A percentile compares a stretch with the other conserved stretches of the same genome.
Conservation (phyloP, 1,140 invertebrate genomes). For the Charaxes varanes region DNA sequence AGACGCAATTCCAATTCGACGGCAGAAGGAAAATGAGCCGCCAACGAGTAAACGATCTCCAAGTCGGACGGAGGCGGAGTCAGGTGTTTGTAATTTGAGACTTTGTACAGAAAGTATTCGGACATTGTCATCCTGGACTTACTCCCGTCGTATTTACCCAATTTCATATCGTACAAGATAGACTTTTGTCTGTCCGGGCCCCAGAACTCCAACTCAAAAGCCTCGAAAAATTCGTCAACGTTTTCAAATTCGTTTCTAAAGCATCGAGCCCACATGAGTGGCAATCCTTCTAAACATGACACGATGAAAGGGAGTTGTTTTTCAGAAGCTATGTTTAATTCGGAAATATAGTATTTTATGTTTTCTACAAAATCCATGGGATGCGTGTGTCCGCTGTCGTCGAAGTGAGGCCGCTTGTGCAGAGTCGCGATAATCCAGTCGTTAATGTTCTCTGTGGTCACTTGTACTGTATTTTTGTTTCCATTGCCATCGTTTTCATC, state of each 20-base stretch:
- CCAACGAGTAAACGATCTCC: constrained; percentile 64
- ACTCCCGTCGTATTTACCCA: constrained; percentile 57
- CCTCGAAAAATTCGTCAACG: constrained; percentile 44
- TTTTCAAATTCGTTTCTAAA: constrained; percentile 57
- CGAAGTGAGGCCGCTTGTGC: constrained; percentile 56
- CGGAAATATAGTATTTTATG: constrained; percentile 59
- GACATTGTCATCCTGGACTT: constrained; percentile 56
- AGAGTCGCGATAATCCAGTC: constrained; percentile 54
- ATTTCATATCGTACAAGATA: constrained; percentile 61
- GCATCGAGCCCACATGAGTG: constrained; percentile 64
- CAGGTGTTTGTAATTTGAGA: constrained; percentile 59
- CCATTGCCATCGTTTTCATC: constrained; percentile 36
- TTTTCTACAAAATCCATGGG: constrained; percentile 63
- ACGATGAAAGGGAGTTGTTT: constrained; percentile 58
- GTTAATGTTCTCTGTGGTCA: constrained; percentile 46
- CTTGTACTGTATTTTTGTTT: constrained; percentile 28
- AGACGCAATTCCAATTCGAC: constrained; percentile 62
- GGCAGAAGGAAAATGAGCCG: constrained; percentile 61
- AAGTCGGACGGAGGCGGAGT: constrained; percentile 61
- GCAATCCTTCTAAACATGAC: constrained; percentile 58
- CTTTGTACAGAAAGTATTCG: constrained; percentile 64
- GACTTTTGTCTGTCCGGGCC: constrained; percentile 56
- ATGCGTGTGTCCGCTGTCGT: constrained; percentile 56
- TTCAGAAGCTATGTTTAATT: constrained; percentile 46
- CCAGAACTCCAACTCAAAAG: constrained; percentile 65